phyloP scores from a whole-genome alignment of 2,888 invertebrate genomes.

The Sesia apiformis region DNA sequence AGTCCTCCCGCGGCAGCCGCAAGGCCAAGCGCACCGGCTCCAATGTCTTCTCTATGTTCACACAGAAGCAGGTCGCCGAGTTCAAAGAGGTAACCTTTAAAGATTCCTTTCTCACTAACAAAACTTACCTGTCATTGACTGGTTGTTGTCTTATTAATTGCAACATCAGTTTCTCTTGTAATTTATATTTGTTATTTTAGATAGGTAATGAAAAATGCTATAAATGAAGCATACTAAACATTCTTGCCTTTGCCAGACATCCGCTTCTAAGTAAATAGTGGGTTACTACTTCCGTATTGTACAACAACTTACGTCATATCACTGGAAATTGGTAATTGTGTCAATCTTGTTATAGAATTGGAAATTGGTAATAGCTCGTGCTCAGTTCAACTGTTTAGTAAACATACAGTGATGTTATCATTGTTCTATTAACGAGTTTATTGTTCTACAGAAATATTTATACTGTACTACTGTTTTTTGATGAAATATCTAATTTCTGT shows the following conservation, averaged over 20 bases:
- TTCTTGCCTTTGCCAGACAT: no score
- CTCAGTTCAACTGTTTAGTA: constrained; percentile 31
- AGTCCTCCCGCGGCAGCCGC: constrained; percentile 88
- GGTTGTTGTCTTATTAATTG: no score
- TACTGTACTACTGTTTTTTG: no score
- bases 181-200: neutral
- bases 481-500: no score
- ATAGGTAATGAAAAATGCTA: no score
- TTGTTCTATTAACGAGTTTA: neutral
- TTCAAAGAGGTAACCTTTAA: constrained; percentile 86
- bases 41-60: constrained; percentile 98
- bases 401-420: constrained; percentile 20
- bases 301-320: constrained; percentile 10
- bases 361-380: constrained; percentile 26
- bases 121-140: no score
- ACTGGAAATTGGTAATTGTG: constrained; percentile 10
- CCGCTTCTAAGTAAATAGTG: no score
- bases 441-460: no score
- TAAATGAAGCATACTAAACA: no score
- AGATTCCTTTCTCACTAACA: no score
- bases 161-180: no score
- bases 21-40: constrained; percentile 92
- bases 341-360: constrained; percentile 20
- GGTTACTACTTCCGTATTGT: no score
- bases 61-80: constrained; percentile 96